phyloP scores from a whole-genome alignment of 1,140 invertebrate genomes.

The Euglossa dilemma region DNA sequence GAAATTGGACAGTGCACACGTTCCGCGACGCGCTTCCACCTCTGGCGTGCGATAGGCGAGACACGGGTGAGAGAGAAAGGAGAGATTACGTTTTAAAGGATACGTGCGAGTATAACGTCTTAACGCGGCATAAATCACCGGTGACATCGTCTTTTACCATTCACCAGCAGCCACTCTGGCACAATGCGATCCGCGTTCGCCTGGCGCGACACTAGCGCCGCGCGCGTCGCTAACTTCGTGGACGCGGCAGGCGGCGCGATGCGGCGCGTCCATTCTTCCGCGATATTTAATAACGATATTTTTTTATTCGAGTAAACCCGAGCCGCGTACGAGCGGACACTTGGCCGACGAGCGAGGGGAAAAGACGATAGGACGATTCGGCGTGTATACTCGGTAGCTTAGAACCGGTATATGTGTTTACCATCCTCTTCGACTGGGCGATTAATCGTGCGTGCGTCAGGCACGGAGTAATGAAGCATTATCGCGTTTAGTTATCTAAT shows the following conservation, averaged over 20 bases:
- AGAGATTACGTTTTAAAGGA: conserved; percentile 23
- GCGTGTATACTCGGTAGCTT: conserved; percentile 3
- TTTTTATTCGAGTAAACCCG: conserved; percentile 36
- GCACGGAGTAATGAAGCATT: conserved; percentile 5
- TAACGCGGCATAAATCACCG: conserved; percentile 24
- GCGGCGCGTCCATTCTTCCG: background rate
- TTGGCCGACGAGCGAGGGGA: too few species aligned
- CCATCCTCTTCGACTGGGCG: background rate
- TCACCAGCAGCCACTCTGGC: conserved; percentile 21
- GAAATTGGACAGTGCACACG: conserved; percentile 41
- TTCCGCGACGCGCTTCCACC: conserved; percentile 28
- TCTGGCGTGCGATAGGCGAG: background rate
- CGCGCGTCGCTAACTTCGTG: background rate
- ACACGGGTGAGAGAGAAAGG: conserved; percentile 5
- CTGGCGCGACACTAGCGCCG: background rate
- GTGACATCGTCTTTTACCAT: conserved; percentile 13
- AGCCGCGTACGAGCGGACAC: background rate
- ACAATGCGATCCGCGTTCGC: conserved; percentile 1
- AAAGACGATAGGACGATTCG: background rate
- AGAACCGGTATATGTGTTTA: conserved; percentile 1
- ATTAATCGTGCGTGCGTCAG: background rate
- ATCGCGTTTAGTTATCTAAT: conserved; percentile 14
- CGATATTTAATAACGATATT: conserved; percentile 54
- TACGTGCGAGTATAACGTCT: background rate
- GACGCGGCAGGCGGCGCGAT: too few species aligned